phyloP scores from a whole-genome alignment of 2,888 invertebrate genomes.

The Drosophila ustulata region DNA sequence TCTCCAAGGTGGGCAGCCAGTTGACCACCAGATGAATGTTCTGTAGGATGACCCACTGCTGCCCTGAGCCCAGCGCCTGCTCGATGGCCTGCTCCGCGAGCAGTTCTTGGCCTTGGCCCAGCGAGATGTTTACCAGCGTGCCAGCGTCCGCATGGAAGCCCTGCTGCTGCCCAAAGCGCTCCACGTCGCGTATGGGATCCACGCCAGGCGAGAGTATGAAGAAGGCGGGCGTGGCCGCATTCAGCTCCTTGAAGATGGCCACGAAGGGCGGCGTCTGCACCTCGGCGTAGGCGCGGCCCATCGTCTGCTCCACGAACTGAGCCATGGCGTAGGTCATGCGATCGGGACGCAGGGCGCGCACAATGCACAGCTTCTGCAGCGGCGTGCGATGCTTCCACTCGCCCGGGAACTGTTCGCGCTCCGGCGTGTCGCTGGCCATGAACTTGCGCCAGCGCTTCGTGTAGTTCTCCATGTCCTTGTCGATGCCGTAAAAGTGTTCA shows the following conservation, averaged over 20 bases:
- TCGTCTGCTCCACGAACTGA: constrained; percentile 93
- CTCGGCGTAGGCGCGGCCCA: constrained; percentile 93
- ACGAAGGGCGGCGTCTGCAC: constrained; percentile 91
- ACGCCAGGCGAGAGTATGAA: constrained; percentile 98
- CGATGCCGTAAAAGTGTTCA: constrained; percentile 94
- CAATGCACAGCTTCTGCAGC: constrained; percentile 95
- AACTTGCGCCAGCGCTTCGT: constrained; percentile 97
- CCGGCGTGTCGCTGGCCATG: constrained; percentile 95
- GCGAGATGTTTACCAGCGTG: constrained; percentile 96
- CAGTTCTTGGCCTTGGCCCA: constrained; percentile 97
- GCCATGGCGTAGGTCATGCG: constrained; percentile 96
- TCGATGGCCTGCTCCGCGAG: constrained; percentile 95
- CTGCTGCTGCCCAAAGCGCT: constrained; percentile 91
- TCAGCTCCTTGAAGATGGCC: constrained; percentile 94
- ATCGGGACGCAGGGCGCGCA: constrained; percentile 95
- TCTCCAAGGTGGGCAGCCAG: constrained; percentile 95
- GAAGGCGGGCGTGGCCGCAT: constrained; percentile 94
- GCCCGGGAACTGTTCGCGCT: constrained; percentile 96
- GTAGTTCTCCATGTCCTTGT: constrained; percentile 96
- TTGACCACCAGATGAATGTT: constrained; percentile 96
- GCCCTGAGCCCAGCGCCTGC: constrained; percentile 90
- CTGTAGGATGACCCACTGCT: constrained; percentile 95
- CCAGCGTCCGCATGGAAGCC: constrained; percentile 92
- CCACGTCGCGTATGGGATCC: constrained; percentile 92
- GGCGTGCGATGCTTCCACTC: constrained; percentile 97